phyloP scores from a whole-genome alignment of 2,797 vertebrate genomes.

The Bradypus variegatus region DNA sequence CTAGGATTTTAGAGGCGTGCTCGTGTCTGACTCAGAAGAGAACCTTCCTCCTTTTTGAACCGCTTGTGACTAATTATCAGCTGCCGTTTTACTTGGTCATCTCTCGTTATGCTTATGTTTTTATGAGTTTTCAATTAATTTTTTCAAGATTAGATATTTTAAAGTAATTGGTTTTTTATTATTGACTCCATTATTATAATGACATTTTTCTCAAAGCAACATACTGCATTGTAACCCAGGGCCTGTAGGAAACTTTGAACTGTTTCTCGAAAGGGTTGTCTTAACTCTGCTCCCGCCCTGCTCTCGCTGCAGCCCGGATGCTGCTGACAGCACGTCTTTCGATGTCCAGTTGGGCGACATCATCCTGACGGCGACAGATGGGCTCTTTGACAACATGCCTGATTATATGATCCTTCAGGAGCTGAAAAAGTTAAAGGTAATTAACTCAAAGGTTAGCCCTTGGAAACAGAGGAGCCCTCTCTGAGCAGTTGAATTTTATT shows the following conservation, averaged over 20 bases:
- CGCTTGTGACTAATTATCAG: neutral
- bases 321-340: slow-evolving; percentile 94
- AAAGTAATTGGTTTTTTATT: slow-evolving; percentile 1
- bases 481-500: neutral
- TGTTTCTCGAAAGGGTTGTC: neutral
- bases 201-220: slow-evolving; percentile 7
- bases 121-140: neutral
- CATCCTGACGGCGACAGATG: slow-evolving; percentile 96
- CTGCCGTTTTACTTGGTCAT: slow-evolving; percentile 18
- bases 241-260: neutral
- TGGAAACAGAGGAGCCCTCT: neutral
- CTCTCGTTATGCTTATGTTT: slow-evolving; percentile 13
- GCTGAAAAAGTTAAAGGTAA: slow-evolving; percentile 94
- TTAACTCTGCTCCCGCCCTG: slow-evolving; percentile 1
- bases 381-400: slow-evolving; percentile 99
- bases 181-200: neutral
- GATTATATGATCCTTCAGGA: slow-evolving; percentile 99
- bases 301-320: slow-evolving; percentile 84
- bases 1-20: neutral
- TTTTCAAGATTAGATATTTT: slow-evolving; percentile 18
- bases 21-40: slow-evolving; percentile 32
- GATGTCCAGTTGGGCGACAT: slow-evolving; percentile 98
- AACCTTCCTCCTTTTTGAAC: neutral
- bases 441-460: neutral
- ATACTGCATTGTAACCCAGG: neutral